Percentiles rank a stretch among this genome's conserved stretches.
Conservation (phyloP, 2,888 invertebrate genomes). For the Balanococcus diminutus region DNA sequence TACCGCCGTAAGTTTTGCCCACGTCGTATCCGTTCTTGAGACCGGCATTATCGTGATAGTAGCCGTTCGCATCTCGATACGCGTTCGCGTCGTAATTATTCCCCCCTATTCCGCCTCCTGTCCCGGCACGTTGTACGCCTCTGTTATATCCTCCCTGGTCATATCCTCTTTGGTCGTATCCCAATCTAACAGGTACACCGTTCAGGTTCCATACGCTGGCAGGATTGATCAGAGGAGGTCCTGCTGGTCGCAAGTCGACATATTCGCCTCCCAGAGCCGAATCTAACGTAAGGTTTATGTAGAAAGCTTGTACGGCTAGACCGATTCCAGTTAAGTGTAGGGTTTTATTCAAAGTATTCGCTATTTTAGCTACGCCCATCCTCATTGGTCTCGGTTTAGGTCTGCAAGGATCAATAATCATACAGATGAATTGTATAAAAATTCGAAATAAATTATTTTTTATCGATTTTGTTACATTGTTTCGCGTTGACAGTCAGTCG, state of each 20-base stretch:
- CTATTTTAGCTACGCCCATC: constrained; percentile 55
- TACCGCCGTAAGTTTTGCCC: constrained; percentile 59
- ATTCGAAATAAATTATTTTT: too few species aligned
- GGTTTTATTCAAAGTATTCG: constrained; percentile 57
- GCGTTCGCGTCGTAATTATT: constrained; percentile 57
- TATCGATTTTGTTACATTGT: too few species aligned
- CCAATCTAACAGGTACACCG: constrained; percentile 53
- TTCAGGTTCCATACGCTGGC: constrained; percentile 57
- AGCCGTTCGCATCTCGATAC: constrained; percentile 58
- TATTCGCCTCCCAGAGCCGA: constrained; percentile 57
- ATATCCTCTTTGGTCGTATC: constrained; percentile 51
- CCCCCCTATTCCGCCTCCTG: constrained; percentile 56
- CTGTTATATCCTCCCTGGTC: constrained; percentile 35
- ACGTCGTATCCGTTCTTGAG: constrained; percentile 58
- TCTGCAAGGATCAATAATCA: neutral
- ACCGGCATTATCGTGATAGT: constrained; percentile 58
- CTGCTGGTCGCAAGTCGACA: constrained; percentile 56
- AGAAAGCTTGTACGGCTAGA: constrained; percentile 58
- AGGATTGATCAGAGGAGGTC: constrained; percentile 57
- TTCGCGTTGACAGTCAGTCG: too few species aligned
- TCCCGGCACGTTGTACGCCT: constrained; percentile 33
- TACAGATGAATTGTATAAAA: too few species aligned
- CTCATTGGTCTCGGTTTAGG: neutral
- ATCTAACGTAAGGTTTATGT: constrained; percentile 58
- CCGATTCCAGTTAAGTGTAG: constrained; percentile 58